Evolutionary conservation across 2,888 invertebrate genomes (phyloP), one percentile per base, ranked within the genome.

Genomic region (Agrilus mali): DNA sequence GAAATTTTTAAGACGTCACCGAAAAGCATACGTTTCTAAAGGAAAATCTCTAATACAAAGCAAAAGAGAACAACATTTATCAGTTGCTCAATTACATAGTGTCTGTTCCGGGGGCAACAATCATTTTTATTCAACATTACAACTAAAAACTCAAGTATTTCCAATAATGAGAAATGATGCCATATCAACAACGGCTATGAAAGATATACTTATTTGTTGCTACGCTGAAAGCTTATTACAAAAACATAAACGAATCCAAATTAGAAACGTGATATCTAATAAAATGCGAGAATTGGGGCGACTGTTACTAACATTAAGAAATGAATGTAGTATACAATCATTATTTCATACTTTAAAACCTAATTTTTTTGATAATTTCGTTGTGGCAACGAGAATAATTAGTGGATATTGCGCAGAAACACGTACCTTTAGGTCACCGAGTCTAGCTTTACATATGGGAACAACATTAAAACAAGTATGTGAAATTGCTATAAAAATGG

Each of bases 1-100:
- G 43, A 31, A 16, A 46, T 20, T 37, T 41, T 39, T 47, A 38
- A 35, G 44, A 36, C n/a, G 44, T 15, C 47, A 46, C 20, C 17
- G 41, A 15, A 46, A 38, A 33, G 13, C 6, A 12, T 46, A 42
- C 17, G 5, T 17, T 17, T 4, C 5, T 17, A 17, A 17, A 17
- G 17, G 3, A 3, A 17, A 17, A 5, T 17, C 5, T 17, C 17
- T 17, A 17, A 3, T 17, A 17, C 17, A 17, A 17, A n/a, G n/a
- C n/a, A n/a, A n/a, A n/a, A n/a, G 17, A 5, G 17, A 37, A 37
- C 17, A 37, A 20, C 37, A 37, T 17, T 37, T 37, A 37, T 20
- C 20, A 20, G 7, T 10, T 20, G 17, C 37, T 37, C 37, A 37
- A 16, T 22, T 37, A 22, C 5, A 17, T 5, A 37, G 17, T 16